Percentiles rank a stretch among this genome's conserved stretches.
phyloP scores from a whole-genome alignment of 2,797 vertebrate species.

The Argentina silus region DNA sequence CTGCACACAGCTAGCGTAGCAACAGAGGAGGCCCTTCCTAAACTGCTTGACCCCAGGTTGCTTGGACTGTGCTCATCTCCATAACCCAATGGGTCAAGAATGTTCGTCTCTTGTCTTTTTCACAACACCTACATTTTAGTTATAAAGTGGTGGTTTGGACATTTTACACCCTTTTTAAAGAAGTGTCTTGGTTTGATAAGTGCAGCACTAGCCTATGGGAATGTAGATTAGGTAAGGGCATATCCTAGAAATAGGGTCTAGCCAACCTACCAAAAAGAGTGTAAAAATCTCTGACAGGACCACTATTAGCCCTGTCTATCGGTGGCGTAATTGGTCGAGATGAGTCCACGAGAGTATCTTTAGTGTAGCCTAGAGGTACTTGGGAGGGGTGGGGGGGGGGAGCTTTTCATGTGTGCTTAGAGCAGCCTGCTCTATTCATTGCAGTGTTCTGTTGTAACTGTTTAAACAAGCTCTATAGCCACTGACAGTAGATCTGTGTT shows the following conservation, averaged over 20 bases:
- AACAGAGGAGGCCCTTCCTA: not conserved
- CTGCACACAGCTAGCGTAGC: not conserved
- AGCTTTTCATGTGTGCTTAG: slow-evolving; percentile 20
- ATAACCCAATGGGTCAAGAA: not conserved
- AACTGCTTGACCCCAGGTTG: not conserved
- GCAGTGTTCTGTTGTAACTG: slow-evolving; percentile 18
- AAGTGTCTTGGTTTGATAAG: not conserved
- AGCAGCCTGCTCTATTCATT: slow-evolving; percentile 17
- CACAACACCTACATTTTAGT: not conserved
- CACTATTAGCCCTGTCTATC: not conserved
- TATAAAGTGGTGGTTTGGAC: not conserved
- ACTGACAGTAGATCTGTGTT: slow-evolving; percentile 7
- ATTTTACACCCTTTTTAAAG: not conserved
- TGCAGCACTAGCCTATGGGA: not conserved
- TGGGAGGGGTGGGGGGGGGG: slow-evolving; percentile 10
- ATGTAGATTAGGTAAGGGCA: not conserved
- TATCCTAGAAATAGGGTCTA: slow-evolving; percentile 14
- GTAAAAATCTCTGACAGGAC: not conserved
- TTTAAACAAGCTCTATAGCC: slow-evolving; percentile 15
- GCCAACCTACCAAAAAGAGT: not conserved
- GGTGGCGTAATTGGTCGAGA: slow-evolving; percentile 6
- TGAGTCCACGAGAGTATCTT: slow-evolving; percentile 1
- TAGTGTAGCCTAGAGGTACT: not conserved
- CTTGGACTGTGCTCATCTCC: not conserved
- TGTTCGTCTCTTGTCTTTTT: not conserved